Evolutionary conservation across 2,113 vertebrate species (phyloP), one percentile per base, ranked within the genome.

Genomic region (Octodon degus): DNA sequence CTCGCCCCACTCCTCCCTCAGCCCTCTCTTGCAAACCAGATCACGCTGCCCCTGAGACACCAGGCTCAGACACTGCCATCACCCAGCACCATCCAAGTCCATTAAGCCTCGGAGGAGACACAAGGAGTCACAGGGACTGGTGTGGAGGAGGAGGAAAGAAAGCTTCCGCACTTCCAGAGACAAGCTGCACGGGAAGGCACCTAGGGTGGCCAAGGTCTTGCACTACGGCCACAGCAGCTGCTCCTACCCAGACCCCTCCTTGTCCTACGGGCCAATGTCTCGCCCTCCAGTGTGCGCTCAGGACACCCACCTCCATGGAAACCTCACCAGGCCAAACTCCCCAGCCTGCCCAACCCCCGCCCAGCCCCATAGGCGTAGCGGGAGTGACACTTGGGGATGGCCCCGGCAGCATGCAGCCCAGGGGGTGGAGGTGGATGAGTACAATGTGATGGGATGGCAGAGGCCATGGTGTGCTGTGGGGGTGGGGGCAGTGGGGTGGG

Each of bases 401-500:
- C 87, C 67, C 74, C 14, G 68, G 70, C 25, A 88, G 76, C 97
- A 98, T 98, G 97, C 97, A 95, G 85, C 68, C 68, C 60, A 22
- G 83, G 70, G 37, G 68, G 47, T 8, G 86, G 74, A n/a, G 67
- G 70, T 47, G 5, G n/a, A 53, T 70, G 91, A 93, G 91, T 4
- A 16, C 47, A 63, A 43, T n/a, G 86, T 22, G 91, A 79, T 67
- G 93, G 13, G 1, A 12, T 0, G 12, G 84, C 68, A 12, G 1
- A 30, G 34, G 95, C 37, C 12, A 3, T 4, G 27, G 25, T 2
- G 53, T 25, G 95, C 93, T 93, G 22, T 65, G 92, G 89, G 19
- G 94, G 6, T 14, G 27, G 82, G 80, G 90, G 62, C 72, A 98
- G 97, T 85, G 95, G 96, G 98, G 97, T 93, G 97, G 98, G 97